Conservation (phyloP, 2,113 vertebrate species). For the Hippoglossus stenolepis region DNA sequence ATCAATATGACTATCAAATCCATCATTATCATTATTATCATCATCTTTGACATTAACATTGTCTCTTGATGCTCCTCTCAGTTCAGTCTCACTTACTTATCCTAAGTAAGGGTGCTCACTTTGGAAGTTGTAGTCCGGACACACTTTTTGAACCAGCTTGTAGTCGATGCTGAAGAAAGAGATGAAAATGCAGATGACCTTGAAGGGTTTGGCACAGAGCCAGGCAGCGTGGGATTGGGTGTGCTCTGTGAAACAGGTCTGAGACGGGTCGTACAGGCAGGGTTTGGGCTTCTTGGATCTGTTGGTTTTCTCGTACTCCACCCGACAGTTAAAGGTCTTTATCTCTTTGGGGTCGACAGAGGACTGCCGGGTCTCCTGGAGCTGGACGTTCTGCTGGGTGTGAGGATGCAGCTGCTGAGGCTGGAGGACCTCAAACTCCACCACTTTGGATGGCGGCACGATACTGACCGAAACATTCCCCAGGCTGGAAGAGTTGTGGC, state of each 20-base stretch:
- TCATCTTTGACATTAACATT: conserved; percentile 43
- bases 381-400: conserved; percentile 86
- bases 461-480: conserved; percentile 95
- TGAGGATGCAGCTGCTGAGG: conserved; percentile 87
- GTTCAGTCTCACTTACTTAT: conserved; percentile 75
- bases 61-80: conserved; percentile 40
- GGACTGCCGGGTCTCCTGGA: conserved; percentile 86
- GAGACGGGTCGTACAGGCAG: conserved; percentile 95
- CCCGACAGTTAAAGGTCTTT: conserved; percentile 94
- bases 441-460: conserved; percentile 92
- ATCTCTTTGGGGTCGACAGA: conserved; percentile 89
- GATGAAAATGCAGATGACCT: conserved; percentile 99
- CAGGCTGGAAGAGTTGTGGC: conserved; percentile 96
- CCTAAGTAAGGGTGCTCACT: conserved; percentile 95
- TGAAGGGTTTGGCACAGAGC: conserved; percentile 98
- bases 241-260: conserved; percentile 96
- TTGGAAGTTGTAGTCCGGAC: conserved; percentile 99
- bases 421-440: conserved; percentile 91
- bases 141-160: conserved; percentile 99
- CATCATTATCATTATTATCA: conserved; percentile 52
- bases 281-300: conserved; percentile 94
- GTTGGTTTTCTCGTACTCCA: conserved; percentile 98
- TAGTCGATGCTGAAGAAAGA: conserved; percentile 98
- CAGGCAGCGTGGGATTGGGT: conserved; percentile 96
- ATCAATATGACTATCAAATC: conserved; percentile 69